Conservation (phyloP, 1,140 invertebrate genomes). For the Chelonus insularis region DNA sequence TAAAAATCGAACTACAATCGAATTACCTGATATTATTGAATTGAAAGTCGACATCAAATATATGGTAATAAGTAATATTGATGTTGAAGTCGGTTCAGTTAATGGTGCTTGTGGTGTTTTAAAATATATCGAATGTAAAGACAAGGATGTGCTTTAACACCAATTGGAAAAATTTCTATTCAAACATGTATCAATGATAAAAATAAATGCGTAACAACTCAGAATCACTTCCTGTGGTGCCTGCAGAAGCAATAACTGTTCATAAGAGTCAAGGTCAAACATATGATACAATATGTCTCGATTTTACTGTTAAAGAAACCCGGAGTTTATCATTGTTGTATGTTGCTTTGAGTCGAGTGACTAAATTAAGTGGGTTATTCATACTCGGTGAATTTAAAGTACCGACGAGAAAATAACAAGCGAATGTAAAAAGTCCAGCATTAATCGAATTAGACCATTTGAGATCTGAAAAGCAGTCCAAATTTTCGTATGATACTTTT, state of each 20-base stretch:
- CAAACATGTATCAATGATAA: background rate
- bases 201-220: background rate
- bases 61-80: slow-evolving; percentile 25
- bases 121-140: background rate
- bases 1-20: background rate
- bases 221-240: slow-evolving; percentile 10
- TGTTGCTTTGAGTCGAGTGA: slow-evolving; percentile 28
- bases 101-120: slow-evolving; percentile 26
- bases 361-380: slow-evolving; percentile 20
- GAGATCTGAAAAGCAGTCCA: background rate
- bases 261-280: slow-evolving; percentile 36
- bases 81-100: slow-evolving; percentile 29
- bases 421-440: background rate
- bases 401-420: background rate
- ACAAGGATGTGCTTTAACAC: background rate
- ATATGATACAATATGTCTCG: slow-evolving; percentile 25
- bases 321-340: slow-evolving; percentile 24
- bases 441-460: background rate
- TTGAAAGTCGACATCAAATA: slow-evolving; percentile 25
- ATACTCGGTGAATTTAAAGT: slow-evolving; percentile 18
- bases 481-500: background rate
- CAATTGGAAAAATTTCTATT: background rate
- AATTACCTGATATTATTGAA: slow-evolving; percentile 15
- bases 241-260: slow-evolving; percentile 35
- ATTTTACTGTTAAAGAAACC: slow-evolving; percentile 13